These are phyloP conservation scores for Clivina fossor DNA, from an alignment of 2,888 invertebrate species.

Conservation along the genomic window DNA sequence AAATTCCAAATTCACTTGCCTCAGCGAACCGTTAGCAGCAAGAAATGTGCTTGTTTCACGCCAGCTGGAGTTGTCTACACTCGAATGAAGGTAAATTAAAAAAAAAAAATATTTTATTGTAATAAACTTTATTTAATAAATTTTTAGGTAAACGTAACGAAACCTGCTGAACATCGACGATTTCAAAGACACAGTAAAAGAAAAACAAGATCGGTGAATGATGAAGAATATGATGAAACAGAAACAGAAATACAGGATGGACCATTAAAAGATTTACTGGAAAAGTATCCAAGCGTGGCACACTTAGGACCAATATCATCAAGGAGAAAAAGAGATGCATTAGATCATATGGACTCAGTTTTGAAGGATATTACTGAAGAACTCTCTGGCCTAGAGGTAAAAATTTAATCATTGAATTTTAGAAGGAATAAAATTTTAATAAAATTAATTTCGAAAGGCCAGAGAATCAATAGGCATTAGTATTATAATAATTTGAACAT, in stretches of 20 bases:
- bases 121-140: too few relatives aligned
- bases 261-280: constrained; percentile 35
- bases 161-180: constrained; percentile 19
- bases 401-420: too few relatives aligned
- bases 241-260: constrained; percentile 36
- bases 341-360: constrained; percentile 62
- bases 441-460: too few relatives aligned
- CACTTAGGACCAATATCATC: constrained; percentile 33
- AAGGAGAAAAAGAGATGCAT: constrained; percentile 51
- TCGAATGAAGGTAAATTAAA: constrained; percentile 61
- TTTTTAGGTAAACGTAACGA: too few relatives aligned
- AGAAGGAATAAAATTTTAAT: too few relatives aligned
- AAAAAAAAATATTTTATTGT: too few relatives aligned
- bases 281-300: constrained; percentile 35
- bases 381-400: constrained; percentile 62
- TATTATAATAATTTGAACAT: too few relatives aligned
- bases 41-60: constrained; percentile 84
- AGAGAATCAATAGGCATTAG: too few relatives aligned
- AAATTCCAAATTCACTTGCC: constrained; percentile 59
- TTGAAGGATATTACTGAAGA: constrained; percentile 64
- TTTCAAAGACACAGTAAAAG: constrained; percentile 39
- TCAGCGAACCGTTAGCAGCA: constrained; percentile 41
- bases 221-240: constrained; percentile 37
- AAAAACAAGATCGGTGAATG: constrained; percentile 39
- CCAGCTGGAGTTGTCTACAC: constrained; percentile 77